Evolutionary conservation across 53 echinoderm and acorn worm species (phyloP).

Genomic region (Paracentrotus lividus): DNA sequence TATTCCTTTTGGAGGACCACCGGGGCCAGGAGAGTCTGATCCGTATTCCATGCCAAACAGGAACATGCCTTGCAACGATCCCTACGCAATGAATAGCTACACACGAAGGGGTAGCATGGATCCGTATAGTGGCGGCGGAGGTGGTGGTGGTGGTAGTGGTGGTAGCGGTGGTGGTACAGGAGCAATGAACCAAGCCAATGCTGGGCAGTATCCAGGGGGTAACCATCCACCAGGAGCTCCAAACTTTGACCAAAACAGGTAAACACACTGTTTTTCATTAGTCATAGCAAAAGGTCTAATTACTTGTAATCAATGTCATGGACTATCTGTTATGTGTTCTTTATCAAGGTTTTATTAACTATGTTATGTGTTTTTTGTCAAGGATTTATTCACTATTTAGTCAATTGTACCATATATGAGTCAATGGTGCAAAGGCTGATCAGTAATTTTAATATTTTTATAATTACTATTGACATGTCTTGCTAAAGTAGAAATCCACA

Average conservation of each 20-base stretch:
- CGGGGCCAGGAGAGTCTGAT: slow-evolving; percentile 58
- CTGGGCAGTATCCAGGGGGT: slow-evolving; percentile 50
- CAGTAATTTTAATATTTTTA: background rate
- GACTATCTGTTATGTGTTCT: too few relatives aligned
- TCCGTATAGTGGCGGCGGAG: slow-evolving; percentile 56
- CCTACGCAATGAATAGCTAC: slow-evolving; percentile 67
- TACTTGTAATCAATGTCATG: too few relatives aligned
- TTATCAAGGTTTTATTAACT: too few relatives aligned
- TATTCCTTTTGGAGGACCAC: slow-evolving; percentile 46
- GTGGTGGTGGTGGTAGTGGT: slow-evolving; percentile 37
- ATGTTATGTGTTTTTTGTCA: too few relatives aligned
- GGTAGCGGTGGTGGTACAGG: slow-evolving; percentile 6
- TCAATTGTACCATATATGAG: too few relatives aligned
- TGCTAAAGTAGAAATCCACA: too few relatives aligned
- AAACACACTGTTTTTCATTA: background rate
- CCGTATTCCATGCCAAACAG: slow-evolving; percentile 71
- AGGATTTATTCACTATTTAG: too few relatives aligned
- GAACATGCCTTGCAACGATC: slow-evolving; percentile 75
- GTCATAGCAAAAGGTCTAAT: too few relatives aligned
- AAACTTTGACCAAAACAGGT: slow-evolving; percentile 70
- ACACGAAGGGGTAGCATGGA: slow-evolving; percentile 71
- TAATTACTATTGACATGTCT: too few relatives aligned
- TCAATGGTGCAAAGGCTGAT: too few relatives aligned
- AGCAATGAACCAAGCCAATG: slow-evolving; percentile 55
- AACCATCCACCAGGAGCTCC: slow-evolving; percentile 59